Evolutionary conservation across 2,888 invertebrate genomes (phyloP), one percentile per base, ranked within the genome.

Genomic region (Ephialtes manifestator): DNA sequence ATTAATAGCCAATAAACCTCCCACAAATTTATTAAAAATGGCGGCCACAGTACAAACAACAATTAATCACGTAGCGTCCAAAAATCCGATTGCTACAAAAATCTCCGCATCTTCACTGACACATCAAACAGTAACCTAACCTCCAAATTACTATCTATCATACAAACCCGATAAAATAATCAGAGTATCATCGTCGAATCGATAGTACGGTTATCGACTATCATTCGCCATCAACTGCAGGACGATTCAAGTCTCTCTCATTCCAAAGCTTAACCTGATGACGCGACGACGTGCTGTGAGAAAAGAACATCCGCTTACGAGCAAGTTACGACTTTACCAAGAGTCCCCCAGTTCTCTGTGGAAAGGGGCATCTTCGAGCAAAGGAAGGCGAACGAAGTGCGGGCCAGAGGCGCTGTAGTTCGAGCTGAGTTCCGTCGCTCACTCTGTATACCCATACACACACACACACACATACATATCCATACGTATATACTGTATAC

Each of bases 261-360:
- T 76, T 77, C 63, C 63, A 68, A 74, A 74, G 60, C 15, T 65
- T 53, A 78, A 74, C 60, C 60, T 48, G 67, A 53, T 24, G 85
- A 78, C 81, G 86, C 84, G 75, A 65, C 81, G 75, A 79, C 82
- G 84, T 72, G 83, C 70, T 67, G 65, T 74, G 70, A 85, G 87
- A 85, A 87, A 89, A 86, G 82, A 88, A 89, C 87, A 88, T 89
- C 88, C 89, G 88, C 85, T 88, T 85, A 89, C 88, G 87, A 87
- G 86, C 86, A 85, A 88, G 86, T 89, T 89, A 88, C 89, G 87
- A 89, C 84, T 86, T 86, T 87, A 78, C 88, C 76, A 85, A 87
- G 74, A 75, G 87, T 88, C 81, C 81, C 84, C 81, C 85, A 24
- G 84, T 86, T 86, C 77, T 84, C 80, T 72, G 60, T 31, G 65